phyloP scores from a whole-genome alignment of 2,888 invertebrate genomes.

The Aplocera efformata region DNA sequence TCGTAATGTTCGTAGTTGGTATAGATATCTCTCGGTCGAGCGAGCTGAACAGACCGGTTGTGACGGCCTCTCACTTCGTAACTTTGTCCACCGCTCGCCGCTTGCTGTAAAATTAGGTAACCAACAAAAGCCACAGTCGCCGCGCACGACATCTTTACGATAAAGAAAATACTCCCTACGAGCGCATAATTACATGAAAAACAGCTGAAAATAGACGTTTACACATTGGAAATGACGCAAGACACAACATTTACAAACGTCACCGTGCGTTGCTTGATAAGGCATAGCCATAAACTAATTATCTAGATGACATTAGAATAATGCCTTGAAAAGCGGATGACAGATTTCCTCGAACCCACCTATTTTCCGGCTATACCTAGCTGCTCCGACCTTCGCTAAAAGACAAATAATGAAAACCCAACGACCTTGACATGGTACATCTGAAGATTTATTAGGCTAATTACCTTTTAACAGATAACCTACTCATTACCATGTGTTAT shows the following conservation, averaged over 20 bases:
- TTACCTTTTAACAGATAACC: conserved; percentile 61
- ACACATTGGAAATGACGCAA: conserved; percentile 46
- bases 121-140: conserved; percentile 68
- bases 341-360: conserved; percentile 69
- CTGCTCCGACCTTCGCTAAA: conserved; percentile 69
- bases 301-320: conserved; percentile 51
- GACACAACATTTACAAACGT: conserved; percentile 36
- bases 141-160: conserved; percentile 57
- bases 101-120: conserved; percentile 77
- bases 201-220: conserved; percentile 40
- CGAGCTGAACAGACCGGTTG: conserved; percentile 72
- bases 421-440: conserved; percentile 75
- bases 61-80: conserved; percentile 78
- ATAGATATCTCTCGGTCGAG: conserved; percentile 62
- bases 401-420: conserved; percentile 72
- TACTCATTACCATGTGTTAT: conserved; percentile 58
- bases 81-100: conserved; percentile 68
- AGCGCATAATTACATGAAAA: conserved; percentile 44
- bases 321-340: conserved; percentile 71
- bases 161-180: conserved; percentile 54
- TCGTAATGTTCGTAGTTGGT: conserved; percentile 50
- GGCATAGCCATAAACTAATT: conserved; percentile 40
- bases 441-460: conserved; percentile 65
- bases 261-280: conserved; percentile 42
- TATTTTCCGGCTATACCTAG: conserved; percentile 70